A percentile compares a stretch with the other conserved stretches of the same genome.
These are phyloP conservation scores for Agapostemon virescens DNA, from an alignment of 2,888 invertebrate genomes.

Conservation along the genomic window DNA sequence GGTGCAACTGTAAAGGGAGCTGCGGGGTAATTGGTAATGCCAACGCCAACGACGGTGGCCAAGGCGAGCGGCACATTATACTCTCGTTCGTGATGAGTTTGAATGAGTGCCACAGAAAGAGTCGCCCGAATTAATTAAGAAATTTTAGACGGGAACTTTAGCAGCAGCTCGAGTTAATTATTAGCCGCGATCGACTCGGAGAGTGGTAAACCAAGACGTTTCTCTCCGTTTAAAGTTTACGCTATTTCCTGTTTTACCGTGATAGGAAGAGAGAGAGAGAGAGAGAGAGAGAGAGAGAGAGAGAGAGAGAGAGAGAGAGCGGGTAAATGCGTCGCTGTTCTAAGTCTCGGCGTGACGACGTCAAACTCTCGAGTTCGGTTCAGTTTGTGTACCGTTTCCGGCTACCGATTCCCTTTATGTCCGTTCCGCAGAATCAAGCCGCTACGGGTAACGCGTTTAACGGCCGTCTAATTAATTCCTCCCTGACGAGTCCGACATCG, in stretches of 20 bases:
- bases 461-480: slow-evolving; percentile 31
- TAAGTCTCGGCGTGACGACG: neutral
- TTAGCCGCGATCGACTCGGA: slow-evolving; percentile 24
- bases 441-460: neutral
- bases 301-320: neutral
- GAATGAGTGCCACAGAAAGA: slow-evolving; percentile 45
- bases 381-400: slow-evolving; percentile 31
- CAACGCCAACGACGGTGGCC: slow-evolving; percentile 18
- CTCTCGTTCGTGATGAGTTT: slow-evolving; percentile 8
- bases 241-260: neutral
- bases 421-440: neutral
- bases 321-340: slow-evolving; percentile 4
- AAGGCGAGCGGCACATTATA: slow-evolving; percentile 51
- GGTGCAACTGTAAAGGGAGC: neutral
- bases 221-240: slow-evolving; percentile 36
- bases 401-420: slow-evolving; percentile 10
- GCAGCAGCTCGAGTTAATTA: slow-evolving; percentile 59
- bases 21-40: slow-evolving; percentile 35
- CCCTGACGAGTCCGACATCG: neutral
- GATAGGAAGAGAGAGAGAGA: neutral
- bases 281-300: neutral
- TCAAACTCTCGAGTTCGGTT: slow-evolving; percentile 21
- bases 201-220: slow-evolving; percentile 2
- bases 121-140: slow-evolving; percentile 60
- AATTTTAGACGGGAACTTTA: slow-evolving; percentile 33